A percentile compares a stretch with the other conserved stretches of the same genome.
phyloP scores from a whole-genome alignment of 1,140 invertebrate species.

The Euglossa dilemma region DNA sequence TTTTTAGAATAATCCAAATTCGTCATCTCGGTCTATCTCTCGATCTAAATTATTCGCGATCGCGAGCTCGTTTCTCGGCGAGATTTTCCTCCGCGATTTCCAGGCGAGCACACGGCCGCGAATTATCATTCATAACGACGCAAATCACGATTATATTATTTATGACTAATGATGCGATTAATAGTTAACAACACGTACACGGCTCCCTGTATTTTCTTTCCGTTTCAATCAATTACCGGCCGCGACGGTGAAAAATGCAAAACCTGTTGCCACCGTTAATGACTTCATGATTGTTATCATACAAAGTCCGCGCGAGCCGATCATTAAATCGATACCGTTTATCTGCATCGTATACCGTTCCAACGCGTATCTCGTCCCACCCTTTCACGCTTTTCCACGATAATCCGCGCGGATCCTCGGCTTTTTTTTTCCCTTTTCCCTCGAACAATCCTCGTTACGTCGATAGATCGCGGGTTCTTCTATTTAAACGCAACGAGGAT shows the following conservation, averaged over 20 bases:
- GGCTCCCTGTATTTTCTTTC: constrained; percentile 65
- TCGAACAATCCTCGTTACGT: too few relatives aligned
- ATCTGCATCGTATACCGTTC: constrained; percentile 41
- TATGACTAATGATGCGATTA: constrained; percentile 65
- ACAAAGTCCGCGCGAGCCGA: constrained; percentile 46
- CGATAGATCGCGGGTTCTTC: too few relatives aligned
- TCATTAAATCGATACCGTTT: constrained; percentile 44
- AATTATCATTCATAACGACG: constrained; percentile 44
- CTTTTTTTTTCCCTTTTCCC: too few relatives aligned
- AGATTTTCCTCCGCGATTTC: constrained; percentile 13
- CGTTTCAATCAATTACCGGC: constrained; percentile 62
- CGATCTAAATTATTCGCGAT: too few relatives aligned
- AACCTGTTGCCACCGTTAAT: constrained; percentile 66
- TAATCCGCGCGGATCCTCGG: not conserved
- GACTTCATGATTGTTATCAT: constrained; percentile 64
- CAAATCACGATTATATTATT: constrained; percentile 61
- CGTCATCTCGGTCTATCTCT: too few relatives aligned
- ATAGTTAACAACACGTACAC: constrained; percentile 57
- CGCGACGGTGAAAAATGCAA: constrained; percentile 46
- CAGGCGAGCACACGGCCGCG: not conserved
- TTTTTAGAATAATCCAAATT: too few relatives aligned
- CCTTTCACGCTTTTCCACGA: not conserved
- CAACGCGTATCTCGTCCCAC: not conserved
- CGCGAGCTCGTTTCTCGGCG: not conserved
- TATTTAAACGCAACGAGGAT: too few relatives aligned